phyloP scores from a whole-genome alignment of 2,797 vertebrate species.

The Onychomys arenicola region DNA sequence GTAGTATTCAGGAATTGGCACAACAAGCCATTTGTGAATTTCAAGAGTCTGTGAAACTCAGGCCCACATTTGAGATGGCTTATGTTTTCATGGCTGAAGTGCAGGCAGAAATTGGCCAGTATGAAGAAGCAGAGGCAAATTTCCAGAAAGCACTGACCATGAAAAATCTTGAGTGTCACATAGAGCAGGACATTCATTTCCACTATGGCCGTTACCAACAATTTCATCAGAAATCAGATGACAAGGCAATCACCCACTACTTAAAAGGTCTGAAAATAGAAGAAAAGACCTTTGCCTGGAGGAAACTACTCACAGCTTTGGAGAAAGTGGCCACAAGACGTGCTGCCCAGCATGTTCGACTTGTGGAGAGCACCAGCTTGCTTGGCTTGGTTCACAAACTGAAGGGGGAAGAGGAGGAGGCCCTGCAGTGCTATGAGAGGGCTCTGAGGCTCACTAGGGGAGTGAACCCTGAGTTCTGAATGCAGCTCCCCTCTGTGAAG shows the following conservation, averaged over 20 bases:
- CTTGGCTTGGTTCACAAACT: constrained; percentile 83
- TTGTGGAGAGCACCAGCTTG: constrained; percentile 78
- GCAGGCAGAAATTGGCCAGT: constrained; percentile 70
- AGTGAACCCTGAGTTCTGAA: background rate
- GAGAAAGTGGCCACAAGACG: constrained; percentile 69
- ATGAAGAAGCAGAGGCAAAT: constrained; percentile 82
- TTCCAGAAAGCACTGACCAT: constrained; percentile 79
- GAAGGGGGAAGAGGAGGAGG: constrained; percentile 73
- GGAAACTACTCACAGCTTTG: background rate
- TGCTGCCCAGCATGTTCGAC: background rate
- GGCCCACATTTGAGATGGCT: constrained; percentile 72
- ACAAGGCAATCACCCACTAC: constrained; percentile 84
- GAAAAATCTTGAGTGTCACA: background rate
- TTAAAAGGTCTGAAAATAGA: constrained; percentile 81
- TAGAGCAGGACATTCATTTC: constrained; percentile 64
- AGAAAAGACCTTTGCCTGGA: rapidly evolving
- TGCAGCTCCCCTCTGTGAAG: background rate
- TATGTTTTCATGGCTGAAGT: constrained; percentile 74
- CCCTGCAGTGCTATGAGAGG: constrained; percentile 85
- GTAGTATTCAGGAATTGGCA: constrained; percentile 48
- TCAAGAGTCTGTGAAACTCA: constrained; percentile 65
- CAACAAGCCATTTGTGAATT: constrained; percentile 83
- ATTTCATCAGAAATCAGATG: constrained; percentile 72
- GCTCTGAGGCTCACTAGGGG: constrained; percentile 77
- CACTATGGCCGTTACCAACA: constrained; percentile 79